Base-by-base conservation (phyloP, 2,113 vertebrate genomes). In the Setophaga petechia region DNA sequence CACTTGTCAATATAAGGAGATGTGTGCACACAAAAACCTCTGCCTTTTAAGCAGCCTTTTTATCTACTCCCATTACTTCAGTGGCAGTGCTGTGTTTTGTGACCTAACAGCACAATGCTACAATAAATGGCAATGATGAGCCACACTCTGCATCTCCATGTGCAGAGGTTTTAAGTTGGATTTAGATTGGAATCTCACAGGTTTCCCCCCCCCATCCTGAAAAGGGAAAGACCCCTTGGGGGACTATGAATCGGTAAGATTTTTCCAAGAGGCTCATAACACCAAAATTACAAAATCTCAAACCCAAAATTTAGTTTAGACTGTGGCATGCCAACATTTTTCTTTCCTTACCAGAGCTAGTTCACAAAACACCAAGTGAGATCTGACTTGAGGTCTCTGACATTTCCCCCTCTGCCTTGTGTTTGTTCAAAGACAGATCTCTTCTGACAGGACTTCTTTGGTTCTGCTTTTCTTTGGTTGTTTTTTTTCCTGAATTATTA, bases 1-100 rank as follows among this genome's bases (percentile, higher is more conserved):
- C 66, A 28, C 86, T 92, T 73, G 86, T 94, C 96, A 72, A 37
- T 79, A 22, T 79, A 84, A 93, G 24, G 20, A 92, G 86, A 82
- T 51, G 69, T 58, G 46, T 2, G 43, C 88, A 58, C 11, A 87
- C 37, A 67, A 57, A 90, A 94, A 35, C 61, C 83, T 87, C 74
- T 61, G 83, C 83, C 54, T 90, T 71, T 78, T 87, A 22, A 68
- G 57, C 79, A 75, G 68, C 65, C 72, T 65, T 84, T 90, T 96
- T 31, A 94, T 81, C 94, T 66, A 3, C 24, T 35, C 41, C 73
- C 65, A 49, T 35, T 65, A 44, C 54, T 46, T 41, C 1, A 57
- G 57, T 1, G 52, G 19, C 43, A 44, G 61, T 3, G 49, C 73
- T 63, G 39, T 52, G 69, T 46, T 78, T 52, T 57, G 86, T 31